Conservation (phyloP, 2,888 invertebrate species). For the Junonia oenone region DNA sequence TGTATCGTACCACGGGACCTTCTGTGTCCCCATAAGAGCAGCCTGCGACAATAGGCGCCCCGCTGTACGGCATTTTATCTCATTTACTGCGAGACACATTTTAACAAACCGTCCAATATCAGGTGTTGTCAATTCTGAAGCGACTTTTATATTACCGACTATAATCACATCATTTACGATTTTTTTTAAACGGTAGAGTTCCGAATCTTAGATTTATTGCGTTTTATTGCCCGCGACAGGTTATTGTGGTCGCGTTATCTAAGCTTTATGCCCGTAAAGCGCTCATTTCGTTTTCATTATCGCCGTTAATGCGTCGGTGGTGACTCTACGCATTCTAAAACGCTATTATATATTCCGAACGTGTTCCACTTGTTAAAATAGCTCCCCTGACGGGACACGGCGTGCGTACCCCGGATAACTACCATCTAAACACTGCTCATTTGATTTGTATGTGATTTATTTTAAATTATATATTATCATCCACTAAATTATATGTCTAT, state of each 20-base stretch:
- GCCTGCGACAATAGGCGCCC: conserved; percentile 61
- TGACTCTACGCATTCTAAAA: conserved; percentile 47
- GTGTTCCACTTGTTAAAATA: conserved; percentile 59
- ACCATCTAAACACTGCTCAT: conserved; percentile 3
- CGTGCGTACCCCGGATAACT: conserved; percentile 39
- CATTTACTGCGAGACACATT: conserved; percentile 57
- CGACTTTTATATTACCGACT: no score
- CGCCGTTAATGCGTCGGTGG: conserved; percentile 48
- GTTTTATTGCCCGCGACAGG: conserved; percentile 38
- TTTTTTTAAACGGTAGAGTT: background rate
- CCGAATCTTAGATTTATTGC: conserved; percentile 27
- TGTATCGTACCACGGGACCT: conserved; percentile 51
- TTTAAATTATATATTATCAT: no score
- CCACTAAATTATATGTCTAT: background rate
- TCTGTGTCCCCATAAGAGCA: conserved; percentile 58
- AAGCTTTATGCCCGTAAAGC: conserved; percentile 34
- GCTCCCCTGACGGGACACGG: conserved; percentile 50
- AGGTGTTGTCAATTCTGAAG: conserved; percentile 43
- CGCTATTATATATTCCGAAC: conserved; percentile 56
- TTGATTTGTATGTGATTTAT: conserved; percentile 1
- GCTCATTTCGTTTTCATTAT: conserved; percentile 59
- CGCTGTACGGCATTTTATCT: conserved; percentile 63
- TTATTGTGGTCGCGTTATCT: conserved; percentile 33
- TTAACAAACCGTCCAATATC: conserved; percentile 50
- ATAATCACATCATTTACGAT: no score